A percentile compares a stretch with the other conserved stretches of the same genome.
Conservation (phyloP, 2,113 vertebrate genomes). For the Petrocephalus microphthalmus region DNA sequence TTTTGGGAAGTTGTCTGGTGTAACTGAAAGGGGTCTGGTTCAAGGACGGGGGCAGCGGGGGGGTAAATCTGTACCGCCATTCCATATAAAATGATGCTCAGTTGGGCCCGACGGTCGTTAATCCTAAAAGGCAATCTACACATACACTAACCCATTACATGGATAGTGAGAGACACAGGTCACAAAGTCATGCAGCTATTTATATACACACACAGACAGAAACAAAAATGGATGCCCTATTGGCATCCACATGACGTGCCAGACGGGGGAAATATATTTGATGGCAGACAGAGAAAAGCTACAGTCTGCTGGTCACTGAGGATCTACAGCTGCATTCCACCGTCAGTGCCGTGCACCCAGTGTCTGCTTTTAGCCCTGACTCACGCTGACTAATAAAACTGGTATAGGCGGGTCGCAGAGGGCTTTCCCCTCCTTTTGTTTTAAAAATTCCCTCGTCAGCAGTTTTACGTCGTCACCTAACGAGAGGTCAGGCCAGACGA, state of each 20-base stretch:
- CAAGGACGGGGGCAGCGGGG: background rate
- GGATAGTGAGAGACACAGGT: background rate
- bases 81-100: background rate
- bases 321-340: background rate
- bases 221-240: background rate
- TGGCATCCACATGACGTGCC: background rate
- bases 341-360: background rate
- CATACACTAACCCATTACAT: background rate
- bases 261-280: background rate
- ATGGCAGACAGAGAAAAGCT: background rate
- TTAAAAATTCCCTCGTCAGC: background rate
- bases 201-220: background rate
- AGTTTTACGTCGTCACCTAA: background rate
- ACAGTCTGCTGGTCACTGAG: background rate
- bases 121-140: background rate
- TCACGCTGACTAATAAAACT: conserved; percentile 5
- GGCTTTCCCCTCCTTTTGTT: background rate
- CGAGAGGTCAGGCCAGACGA: background rate
- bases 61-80: background rate
- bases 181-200: background rate
- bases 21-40: background rate
- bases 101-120: background rate
- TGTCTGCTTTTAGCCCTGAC: background rate
- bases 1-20: background rate
- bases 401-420: background rate